These are phyloP conservation scores for Coptodon rendalli DNA, from an alignment of 2,113 vertebrate genomes.

Conservation along the genomic window DNA sequence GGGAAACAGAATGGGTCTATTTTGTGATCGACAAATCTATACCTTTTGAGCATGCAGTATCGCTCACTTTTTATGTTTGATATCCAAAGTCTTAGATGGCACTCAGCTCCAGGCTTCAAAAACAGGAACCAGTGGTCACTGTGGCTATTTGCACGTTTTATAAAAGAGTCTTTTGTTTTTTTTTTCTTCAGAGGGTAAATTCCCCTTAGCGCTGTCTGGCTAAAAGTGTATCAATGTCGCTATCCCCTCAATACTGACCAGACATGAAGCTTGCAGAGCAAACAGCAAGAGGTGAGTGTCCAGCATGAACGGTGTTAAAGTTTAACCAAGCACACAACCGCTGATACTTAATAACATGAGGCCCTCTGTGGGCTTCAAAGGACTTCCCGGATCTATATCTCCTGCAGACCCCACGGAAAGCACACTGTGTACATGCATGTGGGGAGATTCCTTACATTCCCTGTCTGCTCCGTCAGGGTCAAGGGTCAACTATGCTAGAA, in stretches of 20 bases:
- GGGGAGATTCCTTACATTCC: slow-evolving; percentile 62
- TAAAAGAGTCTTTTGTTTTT: neutral
- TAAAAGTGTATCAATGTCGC: neutral
- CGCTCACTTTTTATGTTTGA: neutral
- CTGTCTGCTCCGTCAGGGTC: slow-evolving; percentile 5
- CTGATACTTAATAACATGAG: slow-evolving; percentile 16
- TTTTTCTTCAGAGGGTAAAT: neutral
- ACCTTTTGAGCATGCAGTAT: neutral
- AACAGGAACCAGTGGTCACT: neutral
- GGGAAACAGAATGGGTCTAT: neutral
- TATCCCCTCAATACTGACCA: neutral
- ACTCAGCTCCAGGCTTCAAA: neutral
- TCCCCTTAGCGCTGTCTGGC: neutral
- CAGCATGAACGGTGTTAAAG: neutral
- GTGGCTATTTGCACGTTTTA: neutral
- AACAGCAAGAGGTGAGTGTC: neutral
- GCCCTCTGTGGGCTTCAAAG: slow-evolving; percentile 36
- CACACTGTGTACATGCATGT: slow-evolving; percentile 7
- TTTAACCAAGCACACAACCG: slow-evolving; percentile 14
- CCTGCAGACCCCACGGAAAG: slow-evolving; percentile 14
- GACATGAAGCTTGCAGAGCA: neutral
- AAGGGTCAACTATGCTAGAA: slow-evolving; percentile 42
- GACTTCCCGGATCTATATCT: slow-evolving; percentile 36
- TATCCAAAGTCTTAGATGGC: neutral
- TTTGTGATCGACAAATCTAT: neutral